Conservation (phyloP, 2,113 vertebrate species). For the Stegostoma tigrinum region DNA sequence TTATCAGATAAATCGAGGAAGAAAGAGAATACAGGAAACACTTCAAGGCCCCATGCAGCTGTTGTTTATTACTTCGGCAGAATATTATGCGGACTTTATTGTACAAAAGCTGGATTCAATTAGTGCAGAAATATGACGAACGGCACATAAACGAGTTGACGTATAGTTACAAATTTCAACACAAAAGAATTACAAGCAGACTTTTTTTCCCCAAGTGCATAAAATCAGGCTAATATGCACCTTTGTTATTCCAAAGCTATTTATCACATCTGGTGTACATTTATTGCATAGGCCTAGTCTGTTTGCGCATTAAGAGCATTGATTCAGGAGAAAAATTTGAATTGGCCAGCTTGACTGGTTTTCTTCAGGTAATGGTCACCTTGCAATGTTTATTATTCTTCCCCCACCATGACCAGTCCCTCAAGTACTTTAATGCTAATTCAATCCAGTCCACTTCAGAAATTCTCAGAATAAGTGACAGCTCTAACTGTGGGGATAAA, state of each 20-base stretch:
- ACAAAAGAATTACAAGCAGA: not conserved
- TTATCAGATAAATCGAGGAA: not conserved
- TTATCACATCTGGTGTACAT: conserved; percentile 14
- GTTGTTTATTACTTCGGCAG: conserved; percentile 26
- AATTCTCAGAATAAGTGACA: not conserved
- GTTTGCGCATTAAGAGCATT: not conserved
- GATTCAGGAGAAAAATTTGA: conserved; percentile 8
- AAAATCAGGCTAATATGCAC: not conserved
- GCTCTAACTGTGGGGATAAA: not conserved
- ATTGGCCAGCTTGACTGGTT: not conserved
- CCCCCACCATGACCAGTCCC: not conserved
- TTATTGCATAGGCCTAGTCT: not conserved
- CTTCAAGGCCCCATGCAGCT: not conserved
- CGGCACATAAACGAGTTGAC: conserved; percentile 18
- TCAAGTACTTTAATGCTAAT: not conserved
- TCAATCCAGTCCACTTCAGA: not conserved
- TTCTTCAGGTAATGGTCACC: not conserved
- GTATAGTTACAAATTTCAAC: conserved; percentile 6
- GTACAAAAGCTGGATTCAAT: conserved; percentile 27
- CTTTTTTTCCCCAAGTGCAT: not conserved
- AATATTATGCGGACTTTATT: not conserved
- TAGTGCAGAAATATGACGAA: not conserved
- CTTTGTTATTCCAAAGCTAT: conserved; percentile 1
- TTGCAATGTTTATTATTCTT: not conserved
- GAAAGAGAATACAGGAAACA: conserved; percentile 17